Percentiles rank a stretch among this genome's conserved stretches.
Evolutionary conservation across 2,113 vertebrate genomes (phyloP).

Genomic region (Charadrius vociferus): DNA sequence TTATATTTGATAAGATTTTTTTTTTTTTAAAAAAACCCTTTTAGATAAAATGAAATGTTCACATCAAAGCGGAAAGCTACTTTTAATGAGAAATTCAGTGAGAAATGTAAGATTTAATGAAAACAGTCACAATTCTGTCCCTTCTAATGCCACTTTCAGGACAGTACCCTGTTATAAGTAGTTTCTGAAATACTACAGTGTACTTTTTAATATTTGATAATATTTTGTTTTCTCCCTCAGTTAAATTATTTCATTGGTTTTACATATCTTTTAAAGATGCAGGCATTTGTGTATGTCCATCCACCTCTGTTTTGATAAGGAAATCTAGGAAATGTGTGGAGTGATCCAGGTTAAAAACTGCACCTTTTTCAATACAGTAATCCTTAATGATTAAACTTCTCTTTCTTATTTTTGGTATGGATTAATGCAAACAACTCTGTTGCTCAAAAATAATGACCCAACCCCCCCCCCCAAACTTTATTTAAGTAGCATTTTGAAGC

Average conservation of each 20-base stretch:
- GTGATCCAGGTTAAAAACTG: too few species aligned
- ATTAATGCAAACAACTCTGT: neutral
- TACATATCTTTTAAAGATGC: neutral
- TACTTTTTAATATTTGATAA: neutral
- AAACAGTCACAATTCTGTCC: neutral
- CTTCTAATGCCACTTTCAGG: neutral
- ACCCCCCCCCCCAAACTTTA: neutral
- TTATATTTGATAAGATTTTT: neutral
- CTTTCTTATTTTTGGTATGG: neutral
- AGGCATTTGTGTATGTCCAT: neutral
- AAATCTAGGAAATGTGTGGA: neutral
- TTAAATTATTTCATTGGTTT: neutral
- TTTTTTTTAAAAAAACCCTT: neutral
- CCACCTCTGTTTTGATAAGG: neutral
- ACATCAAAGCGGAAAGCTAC: neutral
- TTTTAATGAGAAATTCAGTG: neutral
- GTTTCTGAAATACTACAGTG: neutral
- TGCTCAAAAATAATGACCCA: neutral
- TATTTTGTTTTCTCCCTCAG: neutral
- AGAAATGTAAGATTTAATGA: neutral
- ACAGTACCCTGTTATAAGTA: neutral
- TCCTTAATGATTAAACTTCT: neutral
- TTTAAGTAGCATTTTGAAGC: neutral
- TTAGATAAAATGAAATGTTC: neutral
- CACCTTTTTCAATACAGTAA: neutral